Base-by-base conservation (phyloP, 2,113 vertebrate species). In the Chrysemys picta region DNA sequence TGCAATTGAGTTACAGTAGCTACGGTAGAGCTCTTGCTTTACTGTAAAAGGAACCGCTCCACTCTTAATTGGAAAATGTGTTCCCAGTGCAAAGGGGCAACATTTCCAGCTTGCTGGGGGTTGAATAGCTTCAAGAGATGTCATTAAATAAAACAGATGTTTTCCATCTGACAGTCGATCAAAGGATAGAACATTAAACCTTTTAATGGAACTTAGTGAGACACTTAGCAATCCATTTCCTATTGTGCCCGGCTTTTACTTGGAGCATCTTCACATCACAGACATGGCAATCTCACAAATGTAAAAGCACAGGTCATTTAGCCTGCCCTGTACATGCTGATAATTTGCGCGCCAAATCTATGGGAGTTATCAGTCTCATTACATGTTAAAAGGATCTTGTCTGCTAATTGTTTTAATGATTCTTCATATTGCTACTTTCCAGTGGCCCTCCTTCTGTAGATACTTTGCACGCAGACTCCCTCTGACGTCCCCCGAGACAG, bases 111-210 rank as follows among this genome's bases (percentile, higher is more conserved):
- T 75, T 83, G 80, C 69, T 91, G 54, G 29, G 93, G 80, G 97
- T 92, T 94, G 86, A 95, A 96, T 95, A 93, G 69, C 81, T 84
- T 87, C 89, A 82, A 45, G 78, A 87, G 85, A 82, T 85, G 42
- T 93, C 92, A 94, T 93, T 97, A 91, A 90, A 88, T 83, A 62
- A 42, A 94, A 29, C 78, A 87, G 93, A 85, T 93, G 91, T 93
- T 96, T 95, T 96, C 88, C 84, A 89, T 94, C 87, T 80, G 85
- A 81, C 84, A 90, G 38, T 87, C 85, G 56, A 27, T 87, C 59
- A 76, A 47, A 84, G 91, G 83, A 24, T 24, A 12, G 78, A 69
- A 21, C 69, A 52, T 82, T 88, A 93, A 88, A 56, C 29, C 82
- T 92, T 91, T 88, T 93, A 81, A 78, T 93, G 91, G 93, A 69